Base-by-base conservation (phyloP, 2,113 vertebrate species). In the Spheniscus mendiculus region DNA sequence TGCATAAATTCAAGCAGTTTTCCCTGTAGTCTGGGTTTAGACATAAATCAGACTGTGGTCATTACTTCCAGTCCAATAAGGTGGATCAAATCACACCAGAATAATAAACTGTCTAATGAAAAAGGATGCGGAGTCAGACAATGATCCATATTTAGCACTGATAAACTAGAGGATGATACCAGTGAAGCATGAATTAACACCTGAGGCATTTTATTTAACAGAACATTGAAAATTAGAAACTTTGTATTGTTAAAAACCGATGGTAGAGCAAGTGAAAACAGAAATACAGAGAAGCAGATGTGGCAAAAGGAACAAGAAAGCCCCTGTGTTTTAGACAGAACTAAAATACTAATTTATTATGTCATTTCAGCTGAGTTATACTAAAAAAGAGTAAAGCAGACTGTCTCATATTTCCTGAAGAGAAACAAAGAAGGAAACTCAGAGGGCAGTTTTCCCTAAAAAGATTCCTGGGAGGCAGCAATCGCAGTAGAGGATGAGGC, bases 101-200 rank as follows among this genome's bases (percentile, higher is more conserved):
- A 93, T 88, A 83, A 92, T 83, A 58, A 97, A 72, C 34, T 76
- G 53, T 1, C 88, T 97, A 85, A 96, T 93, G 87, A 95, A 91
- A 97, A 95, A 93, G 92, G 53, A 96, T 93, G 90, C 83, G 87
- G 83, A 92, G 91, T 93, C 94, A 96, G 93, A 94, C 72, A 92
- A 52, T 55, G 77, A 87, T 87, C 91, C 83, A 63, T 59, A 91
- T 89, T 95, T 94, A 96, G 89, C 89, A 72, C 61, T 84, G 91
- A 72, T 76, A 82, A 89, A 76, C 73, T 44, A 81, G 52, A 84
- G 74, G 81, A 69, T 82, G 70, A 29, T 45, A 83, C 55, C 83
- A 94, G 44, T n/a, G 87, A 72, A 97, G 95, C 92, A 76, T 85
- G 74, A 87, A 95, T 95, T 94, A 95, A 90, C 96, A 97, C 96